Conservation (phyloP, 2,888 invertebrate species). For the Sphaerophoria rueppellii region DNA sequence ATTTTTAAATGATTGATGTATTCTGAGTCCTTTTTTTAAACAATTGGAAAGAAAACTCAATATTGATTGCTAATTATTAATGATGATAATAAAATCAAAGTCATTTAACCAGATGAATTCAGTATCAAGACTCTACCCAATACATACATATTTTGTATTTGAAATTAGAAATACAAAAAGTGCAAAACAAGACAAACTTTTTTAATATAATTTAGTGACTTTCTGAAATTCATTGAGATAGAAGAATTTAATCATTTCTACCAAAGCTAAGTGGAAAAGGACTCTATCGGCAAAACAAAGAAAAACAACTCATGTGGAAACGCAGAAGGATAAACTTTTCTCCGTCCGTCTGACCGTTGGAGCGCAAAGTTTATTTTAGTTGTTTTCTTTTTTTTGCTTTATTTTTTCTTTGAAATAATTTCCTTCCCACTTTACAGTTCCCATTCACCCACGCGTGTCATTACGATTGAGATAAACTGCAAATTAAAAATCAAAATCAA, state of each 20-base stretch:
- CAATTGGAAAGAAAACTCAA: too few relatives aligned
- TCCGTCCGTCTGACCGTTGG: background rate
- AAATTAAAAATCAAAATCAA: conserved; percentile 66
- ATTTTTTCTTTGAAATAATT: conserved; percentile 7
- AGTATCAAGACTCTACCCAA: too few relatives aligned
- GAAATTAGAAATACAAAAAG: background rate
- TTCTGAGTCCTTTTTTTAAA: too few relatives aligned
- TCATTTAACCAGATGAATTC: too few relatives aligned
- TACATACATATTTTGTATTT: too few relatives aligned
- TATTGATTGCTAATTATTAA: too few relatives aligned
- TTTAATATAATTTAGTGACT: background rate
- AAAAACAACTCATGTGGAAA: background rate
- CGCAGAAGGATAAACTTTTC: conserved; percentile 1
- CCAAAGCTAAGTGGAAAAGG: background rate
- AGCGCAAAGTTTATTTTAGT: background rate
- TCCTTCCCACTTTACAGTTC: background rate
- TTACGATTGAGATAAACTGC: conserved; percentile 63
- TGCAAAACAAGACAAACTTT: background rate
- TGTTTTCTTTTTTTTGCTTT: background rate
- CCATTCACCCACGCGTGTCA: conserved; percentile 13
- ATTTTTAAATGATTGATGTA: too few relatives aligned
- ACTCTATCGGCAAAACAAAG: conserved; percentile 7
- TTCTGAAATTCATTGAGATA: background rate
- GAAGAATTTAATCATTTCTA: conserved; percentile 1
- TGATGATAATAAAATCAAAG: too few relatives aligned